Base-by-base conservation (phyloP, 2,888 invertebrate genomes). In the Halocaridina rubra region DNA sequence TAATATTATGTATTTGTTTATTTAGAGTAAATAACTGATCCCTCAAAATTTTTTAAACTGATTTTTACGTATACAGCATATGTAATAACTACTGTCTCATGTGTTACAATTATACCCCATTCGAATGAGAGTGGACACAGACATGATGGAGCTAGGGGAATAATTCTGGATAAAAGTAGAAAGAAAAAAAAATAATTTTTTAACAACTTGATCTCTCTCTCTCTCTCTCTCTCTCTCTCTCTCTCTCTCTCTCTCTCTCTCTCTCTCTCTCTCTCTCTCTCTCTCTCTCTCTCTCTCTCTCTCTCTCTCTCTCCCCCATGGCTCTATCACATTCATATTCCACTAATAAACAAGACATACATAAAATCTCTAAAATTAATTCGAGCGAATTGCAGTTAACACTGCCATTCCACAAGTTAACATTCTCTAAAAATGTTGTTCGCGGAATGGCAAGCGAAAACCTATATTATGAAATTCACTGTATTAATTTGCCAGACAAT, bases 401-500 rank as follows among this genome's bases (percentile, higher is more conserved):
- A 53, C 19, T 53, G 16, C 53, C 19, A 16, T 16, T 53, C 53
- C 53, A n/a, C 19, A 53, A 19, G n/a, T n/a, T 53, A 53, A 53
- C 16, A 53, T 10, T 53, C 53, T 16, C 16, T 53, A 53, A 53
- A 53, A 53, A 53, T 53, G 53, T 16, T 19, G n/a, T 19, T 10
- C 16, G 53, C 53, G 53, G 19, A 53, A 53, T 10, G 53, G 53
- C 53, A 53, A 53, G 19, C 53, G 53, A 69, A 69, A 69, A 67
- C 30, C 69, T 69, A 69, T 69, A 69, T 69, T 16, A 69, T 69
- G 69, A 69, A 29, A 69, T 69, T 69, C 69, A 30, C 27, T 69
- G 69, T 69, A 69, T 69, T 69, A 69, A 69, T 69, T 69, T 69
- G 69, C 69, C 30, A 30, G 69, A 69, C 69, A 69, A 69, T 69